Base-by-base conservation (phyloP, 1,140 invertebrate species). In the Euwallacea fornicatus region DNA sequence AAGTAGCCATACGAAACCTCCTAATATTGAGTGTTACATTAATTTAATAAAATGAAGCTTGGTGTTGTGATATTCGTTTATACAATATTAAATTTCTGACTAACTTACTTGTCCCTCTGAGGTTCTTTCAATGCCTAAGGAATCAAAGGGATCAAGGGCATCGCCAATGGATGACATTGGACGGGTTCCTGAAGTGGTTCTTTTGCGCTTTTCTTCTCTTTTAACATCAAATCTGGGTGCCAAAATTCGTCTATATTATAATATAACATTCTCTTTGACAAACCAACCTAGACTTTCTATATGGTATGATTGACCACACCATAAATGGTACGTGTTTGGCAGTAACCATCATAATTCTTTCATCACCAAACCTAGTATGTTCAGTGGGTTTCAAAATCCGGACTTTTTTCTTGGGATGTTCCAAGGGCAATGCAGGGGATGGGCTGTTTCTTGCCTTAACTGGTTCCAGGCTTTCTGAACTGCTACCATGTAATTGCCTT, bases 1-100 rank as follows among this genome's bases (percentile, higher is more conserved):
- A 96, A 83, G 78, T 92, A 89, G 58, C 91, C 91, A 83, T 96
- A 96, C 33, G 94, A 96, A 74, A 95, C 90, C 82, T 93, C 91
- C 83, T 86, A 67, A 33, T 33, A 33, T 33, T 33, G 21, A 33
- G 21, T 33, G 21, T 33, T 33, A 33, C 21, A 33, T 33, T 33
- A 33, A 33, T 33, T 33, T 1, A 33, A 33, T 33, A 33, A 33
- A 33, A 33, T 2, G 21, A 33, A 33, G 21, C 21, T 33, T 33
- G 1, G 4, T 33, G 21, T 33, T 33, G 21, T 33, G 1, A 33
- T 4, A 33, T 33, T 33, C 21, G 21, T 33, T 33, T 11, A 65
- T 33, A 47, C 4, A 61, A 13, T n/a, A 15, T n/a, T 64, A 50
- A 47, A 47, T 15, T 47, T 50, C 2, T 41, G 7, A 13, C 9